Evolutionary conservation across 1,140 invertebrate species (phyloP), one percentile per base, ranked within the genome.

Genomic region (Reticulitermes speratus): DNA sequence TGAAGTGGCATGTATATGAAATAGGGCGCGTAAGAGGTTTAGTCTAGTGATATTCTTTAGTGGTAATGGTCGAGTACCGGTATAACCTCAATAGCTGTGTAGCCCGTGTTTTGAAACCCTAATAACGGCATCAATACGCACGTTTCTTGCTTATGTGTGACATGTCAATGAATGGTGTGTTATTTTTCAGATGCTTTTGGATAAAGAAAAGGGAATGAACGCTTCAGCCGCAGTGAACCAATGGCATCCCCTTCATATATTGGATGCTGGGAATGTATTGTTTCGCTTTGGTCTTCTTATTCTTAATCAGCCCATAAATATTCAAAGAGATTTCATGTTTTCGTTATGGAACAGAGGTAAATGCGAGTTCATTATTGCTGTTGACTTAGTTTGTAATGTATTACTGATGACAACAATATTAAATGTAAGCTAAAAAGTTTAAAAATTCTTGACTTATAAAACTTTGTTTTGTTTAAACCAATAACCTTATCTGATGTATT

Each of bases 341-440:
- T 84, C n/a, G 16, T 55, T 84, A 12, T 84, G 83, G 83, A 52
- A 84, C 44, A 84, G 30, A 84, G 83, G 83, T 84, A 52, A 48
- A 30, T 45, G n/a, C 44, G 16, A 48, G 19, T 23, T 84, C 21
- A 48, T 3, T 16, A 14, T 30, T 44, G 14, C n/a, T 3, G 82
- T 48, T 30, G n/a, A 75, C 11, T 5, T 21, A 19, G 52, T 16
- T 55, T 21, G 3, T 19, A 55, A 19, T 55, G 19, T 55, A 16
- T 16, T 55, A 16, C 52, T 55, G 19, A 5, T 55, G 52, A 19
- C 19, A 11, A 52, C 16, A 55, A 48, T 48, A 21, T 21, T 55
- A 21, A 16, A 55, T 19, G 19, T 21, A 19, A 55, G 19, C 52
- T 2, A 55, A 19, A 6, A 55, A 55, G 52, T 55, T 55, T 19